Conservation (phyloP, 2,113 vertebrate species). For the Pelodiscus sinensis region DNA sequence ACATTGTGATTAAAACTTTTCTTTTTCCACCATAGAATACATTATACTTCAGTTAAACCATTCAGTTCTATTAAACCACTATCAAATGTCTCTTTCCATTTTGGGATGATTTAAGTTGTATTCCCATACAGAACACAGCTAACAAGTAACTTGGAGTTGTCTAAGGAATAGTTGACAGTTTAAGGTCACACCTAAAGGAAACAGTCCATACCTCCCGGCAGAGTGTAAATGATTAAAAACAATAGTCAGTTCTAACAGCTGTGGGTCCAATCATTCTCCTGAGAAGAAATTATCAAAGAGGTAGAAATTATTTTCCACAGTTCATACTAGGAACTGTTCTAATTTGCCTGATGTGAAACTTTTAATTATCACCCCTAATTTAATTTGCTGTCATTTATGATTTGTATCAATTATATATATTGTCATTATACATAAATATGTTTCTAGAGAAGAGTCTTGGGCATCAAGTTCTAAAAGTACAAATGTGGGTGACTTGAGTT, state of each 20-base stretch:
- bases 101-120: neutral
- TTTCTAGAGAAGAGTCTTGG: neutral
- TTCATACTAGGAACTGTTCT: neutral
- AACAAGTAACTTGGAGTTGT: neutral
- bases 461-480: neutral
- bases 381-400: neutral
- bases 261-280: neutral
- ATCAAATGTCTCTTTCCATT: neutral
- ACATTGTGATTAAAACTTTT: neutral
- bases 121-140: neutral
- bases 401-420: neutral
- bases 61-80: neutral
- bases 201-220: neutral
- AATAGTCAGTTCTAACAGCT: neutral
- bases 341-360: accelerated
- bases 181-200: neutral
- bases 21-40: neutral
- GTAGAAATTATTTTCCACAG: neutral
- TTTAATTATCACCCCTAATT: neutral
- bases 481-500: neutral
- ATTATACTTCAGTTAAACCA: neutral
- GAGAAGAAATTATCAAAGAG: neutral
- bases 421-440: neutral
- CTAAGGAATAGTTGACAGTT: neutral
- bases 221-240: neutral